A percentile compares a stretch with the other conserved stretches of the same genome.
Evolutionary conservation across 2,113 vertebrate genomes (phyloP).

Genomic region (Falcunculus frontatus): DNA sequence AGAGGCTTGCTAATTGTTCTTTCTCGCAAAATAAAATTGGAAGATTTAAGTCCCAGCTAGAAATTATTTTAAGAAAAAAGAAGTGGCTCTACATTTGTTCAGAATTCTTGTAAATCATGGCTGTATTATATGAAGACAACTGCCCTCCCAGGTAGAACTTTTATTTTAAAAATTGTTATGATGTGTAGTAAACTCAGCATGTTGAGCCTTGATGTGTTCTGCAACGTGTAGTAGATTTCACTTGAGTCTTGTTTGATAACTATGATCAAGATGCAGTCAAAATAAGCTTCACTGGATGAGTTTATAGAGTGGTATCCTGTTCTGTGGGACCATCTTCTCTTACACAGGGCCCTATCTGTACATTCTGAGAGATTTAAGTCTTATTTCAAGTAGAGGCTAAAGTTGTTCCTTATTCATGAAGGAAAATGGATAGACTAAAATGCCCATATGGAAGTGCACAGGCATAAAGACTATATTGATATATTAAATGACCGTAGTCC

Average conservation of each 20-base stretch:
- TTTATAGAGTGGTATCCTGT: constrained; percentile 1
- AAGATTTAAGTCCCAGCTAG: background rate
- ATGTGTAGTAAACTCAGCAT: constrained; percentile 3
- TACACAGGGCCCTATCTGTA: background rate
- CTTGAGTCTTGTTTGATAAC: constrained; percentile 26
- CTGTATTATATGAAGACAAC: background rate
- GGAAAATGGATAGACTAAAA: constrained; percentile 13
- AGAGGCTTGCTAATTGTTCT: background rate
- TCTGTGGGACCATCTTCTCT: background rate
- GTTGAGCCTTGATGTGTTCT: constrained; percentile 47
- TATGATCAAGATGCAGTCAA: constrained; percentile 10
- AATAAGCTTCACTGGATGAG: background rate
- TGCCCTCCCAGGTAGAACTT: background rate
- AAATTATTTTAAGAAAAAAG: background rate
- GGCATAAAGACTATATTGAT: background rate
- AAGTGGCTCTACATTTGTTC: background rate
- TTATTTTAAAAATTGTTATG: background rate
- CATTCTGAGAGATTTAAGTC: background rate
- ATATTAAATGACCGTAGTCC: background rate
- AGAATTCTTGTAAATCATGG: background rate
- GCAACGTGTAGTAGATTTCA: constrained; percentile 26
- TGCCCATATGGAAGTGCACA: background rate
- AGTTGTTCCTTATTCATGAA: constrained; percentile 11
- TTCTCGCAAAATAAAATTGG: background rate
- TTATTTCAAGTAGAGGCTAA: constrained; percentile 44